Evolutionary conservation across 1,140 invertebrate genomes (phyloP).

Genomic region (Macrobrachium rosenbergii): DNA sequence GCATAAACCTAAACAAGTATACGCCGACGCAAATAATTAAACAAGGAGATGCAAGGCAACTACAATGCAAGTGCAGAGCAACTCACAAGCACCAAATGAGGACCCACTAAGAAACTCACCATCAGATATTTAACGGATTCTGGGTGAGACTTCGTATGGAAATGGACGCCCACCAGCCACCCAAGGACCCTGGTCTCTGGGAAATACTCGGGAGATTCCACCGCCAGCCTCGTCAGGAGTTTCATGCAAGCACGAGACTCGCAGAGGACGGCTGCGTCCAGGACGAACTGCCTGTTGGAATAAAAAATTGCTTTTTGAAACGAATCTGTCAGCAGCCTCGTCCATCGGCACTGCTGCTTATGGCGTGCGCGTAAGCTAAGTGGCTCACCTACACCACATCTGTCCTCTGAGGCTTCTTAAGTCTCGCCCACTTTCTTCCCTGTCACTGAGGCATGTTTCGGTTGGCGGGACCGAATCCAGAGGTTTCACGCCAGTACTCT

Average conservation of each 20-base stretch:
- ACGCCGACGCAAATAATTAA: too few relatives aligned
- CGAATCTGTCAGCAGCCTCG: neutral
- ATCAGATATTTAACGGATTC: neutral
- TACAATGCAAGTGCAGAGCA: neutral
- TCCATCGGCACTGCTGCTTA: too few relatives aligned
- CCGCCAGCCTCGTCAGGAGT: neutral
- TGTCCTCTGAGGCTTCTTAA: too few relatives aligned
- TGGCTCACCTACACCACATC: too few relatives aligned
- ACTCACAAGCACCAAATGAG: neutral
- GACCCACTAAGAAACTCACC: neutral
- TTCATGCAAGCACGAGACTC: slow-evolving; percentile 7
- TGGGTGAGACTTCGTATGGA: neutral
- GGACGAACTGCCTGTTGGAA: slow-evolving; percentile 25
- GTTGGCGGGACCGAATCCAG: too few relatives aligned
- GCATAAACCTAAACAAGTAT: too few relatives aligned
- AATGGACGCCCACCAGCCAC: slow-evolving; percentile 6
- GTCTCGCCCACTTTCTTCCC: too few relatives aligned
- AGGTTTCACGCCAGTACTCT: too few relatives aligned
- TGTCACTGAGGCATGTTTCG: too few relatives aligned
- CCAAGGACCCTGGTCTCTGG: neutral
- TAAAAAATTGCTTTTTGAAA: neutral
- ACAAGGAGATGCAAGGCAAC: neutral
- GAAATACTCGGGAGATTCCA: neutral
- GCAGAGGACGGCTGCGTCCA: slow-evolving; percentile 25
- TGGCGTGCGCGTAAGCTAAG: too few relatives aligned